A percentile compares a stretch with the other conserved stretches of the same genome.
phyloP scores from a whole-genome alignment of 2,797 vertebrate species.

The Acridotheres tristis region DNA sequence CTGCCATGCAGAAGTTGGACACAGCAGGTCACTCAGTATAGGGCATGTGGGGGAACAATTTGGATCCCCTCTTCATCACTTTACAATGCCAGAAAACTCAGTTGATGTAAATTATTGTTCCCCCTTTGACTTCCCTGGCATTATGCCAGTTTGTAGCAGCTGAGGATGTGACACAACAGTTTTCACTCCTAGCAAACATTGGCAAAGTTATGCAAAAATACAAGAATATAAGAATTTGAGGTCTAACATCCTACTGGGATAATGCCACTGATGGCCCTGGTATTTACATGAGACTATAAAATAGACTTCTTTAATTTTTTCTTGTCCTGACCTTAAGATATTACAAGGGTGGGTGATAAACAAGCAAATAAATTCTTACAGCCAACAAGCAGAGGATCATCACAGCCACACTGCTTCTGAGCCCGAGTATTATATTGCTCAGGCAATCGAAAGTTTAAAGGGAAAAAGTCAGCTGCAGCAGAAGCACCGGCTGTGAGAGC shows the following conservation, averaged over 20 bases:
- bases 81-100: background rate
- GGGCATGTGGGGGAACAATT: background rate
- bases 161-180: background rate
- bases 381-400: background rate
- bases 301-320: background rate
- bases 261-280: background rate
- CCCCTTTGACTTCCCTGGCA: background rate
- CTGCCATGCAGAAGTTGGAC: background rate
- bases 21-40: background rate
- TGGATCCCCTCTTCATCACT: background rate
- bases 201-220: background rate
- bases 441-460: conserved; percentile 30
- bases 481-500: background rate
- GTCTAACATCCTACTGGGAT: background rate
- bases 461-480: conserved; percentile 24
- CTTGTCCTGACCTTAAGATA: conserved; percentile 10
- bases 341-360: conserved; percentile 16
- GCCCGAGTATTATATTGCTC: background rate
- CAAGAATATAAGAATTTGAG: background rate
- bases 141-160: background rate
- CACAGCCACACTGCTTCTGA: background rate
- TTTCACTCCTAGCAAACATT: background rate
- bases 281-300: conserved; percentile 10
- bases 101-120: background rate
- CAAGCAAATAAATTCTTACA: conserved; percentile 33